phyloP scores from a whole-genome alignment of 2,888 invertebrate genomes.

The Hypsopygia costalis region DNA sequence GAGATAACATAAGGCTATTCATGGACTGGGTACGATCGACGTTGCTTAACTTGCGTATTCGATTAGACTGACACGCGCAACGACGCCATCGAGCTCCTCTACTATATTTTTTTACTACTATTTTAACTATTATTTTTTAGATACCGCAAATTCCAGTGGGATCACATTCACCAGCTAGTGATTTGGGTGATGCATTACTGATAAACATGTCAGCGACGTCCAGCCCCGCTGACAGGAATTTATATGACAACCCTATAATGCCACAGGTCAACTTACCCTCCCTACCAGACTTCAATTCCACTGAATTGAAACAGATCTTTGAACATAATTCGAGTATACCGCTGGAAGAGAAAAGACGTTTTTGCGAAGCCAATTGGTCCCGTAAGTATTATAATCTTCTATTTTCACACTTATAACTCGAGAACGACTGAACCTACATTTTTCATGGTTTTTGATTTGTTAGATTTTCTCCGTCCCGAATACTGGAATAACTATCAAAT shows the following conservation, averaged over 20 bases:
- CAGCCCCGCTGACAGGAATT: constrained; percentile 22
- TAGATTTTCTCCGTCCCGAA: too few species aligned
- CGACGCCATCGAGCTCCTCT: too few species aligned
- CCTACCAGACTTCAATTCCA: constrained; percentile 35
- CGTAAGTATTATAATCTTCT: too few species aligned
- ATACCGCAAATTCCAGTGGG: constrained; percentile 18
- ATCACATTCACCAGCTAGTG: constrained; percentile 12
- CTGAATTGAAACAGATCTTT: constrained; percentile 45
- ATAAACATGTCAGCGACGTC: constrained; percentile 20
- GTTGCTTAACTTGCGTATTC: too few species aligned
- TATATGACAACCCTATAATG: constrained; percentile 25
- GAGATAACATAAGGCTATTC: too few species aligned
- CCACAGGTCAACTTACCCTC: constrained; percentile 24
- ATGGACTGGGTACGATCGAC: too few species aligned
- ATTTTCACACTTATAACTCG: too few species aligned
- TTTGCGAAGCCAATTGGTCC: constrained; percentile 25
- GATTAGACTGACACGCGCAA: too few species aligned
- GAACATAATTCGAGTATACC: constrained; percentile 27
- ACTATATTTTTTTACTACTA: too few species aligned
- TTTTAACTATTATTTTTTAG: constrained; percentile 11
- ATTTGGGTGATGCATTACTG: constrained; percentile 32
- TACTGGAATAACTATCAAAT: too few species aligned
- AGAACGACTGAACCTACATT: too few species aligned
- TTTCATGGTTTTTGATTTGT: too few species aligned
- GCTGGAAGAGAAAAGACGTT: constrained; percentile 27